Conservation (phyloP, 2,113 vertebrate genomes). For the Hemicordylus capensis region DNA sequence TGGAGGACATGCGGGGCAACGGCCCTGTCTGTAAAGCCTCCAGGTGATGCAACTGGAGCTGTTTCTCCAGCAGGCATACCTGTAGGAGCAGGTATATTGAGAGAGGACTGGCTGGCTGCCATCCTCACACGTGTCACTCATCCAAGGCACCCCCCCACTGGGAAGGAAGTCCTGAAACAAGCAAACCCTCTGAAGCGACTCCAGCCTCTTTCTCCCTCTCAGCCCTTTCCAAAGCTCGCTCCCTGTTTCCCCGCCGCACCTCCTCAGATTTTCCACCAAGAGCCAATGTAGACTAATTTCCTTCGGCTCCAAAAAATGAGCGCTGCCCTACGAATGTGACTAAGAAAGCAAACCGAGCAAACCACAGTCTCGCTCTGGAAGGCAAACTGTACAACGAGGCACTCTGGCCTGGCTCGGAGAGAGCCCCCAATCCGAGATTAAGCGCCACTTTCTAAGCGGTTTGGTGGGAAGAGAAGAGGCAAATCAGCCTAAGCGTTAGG, state of each 20-base stretch:
- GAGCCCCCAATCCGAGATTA: neutral
- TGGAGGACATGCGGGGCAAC: too few relatives aligned
- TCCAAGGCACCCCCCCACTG: too few relatives aligned
- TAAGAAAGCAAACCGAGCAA: neutral
- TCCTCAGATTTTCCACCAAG: neutral
- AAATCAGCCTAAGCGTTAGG: neutral
- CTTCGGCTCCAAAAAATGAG: neutral
- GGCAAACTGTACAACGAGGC: neutral
- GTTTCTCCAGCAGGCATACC: too few relatives aligned
- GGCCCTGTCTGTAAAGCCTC: too few relatives aligned
- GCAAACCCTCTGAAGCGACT: neutral
- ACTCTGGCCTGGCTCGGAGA: neutral
- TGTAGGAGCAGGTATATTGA: too few relatives aligned
- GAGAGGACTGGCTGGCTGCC: neutral
- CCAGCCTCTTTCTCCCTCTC: neutral
- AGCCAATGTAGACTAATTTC: neutral
- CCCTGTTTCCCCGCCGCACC: neutral
- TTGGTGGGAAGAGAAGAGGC: neutral
- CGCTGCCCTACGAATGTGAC: neutral
- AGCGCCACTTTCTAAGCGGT: neutral
- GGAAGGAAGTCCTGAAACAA: neutral
- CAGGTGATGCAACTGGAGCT: too few relatives aligned
- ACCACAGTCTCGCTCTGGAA: constrained; percentile 10
- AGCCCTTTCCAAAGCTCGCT: neutral
- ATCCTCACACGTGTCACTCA: neutral